Percentiles rank a stretch among this genome's conserved stretches.
These are phyloP conservation scores for Eutrigla gurnardus DNA, from an alignment of 2,797 vertebrate species.

Conservation along the genomic window DNA sequence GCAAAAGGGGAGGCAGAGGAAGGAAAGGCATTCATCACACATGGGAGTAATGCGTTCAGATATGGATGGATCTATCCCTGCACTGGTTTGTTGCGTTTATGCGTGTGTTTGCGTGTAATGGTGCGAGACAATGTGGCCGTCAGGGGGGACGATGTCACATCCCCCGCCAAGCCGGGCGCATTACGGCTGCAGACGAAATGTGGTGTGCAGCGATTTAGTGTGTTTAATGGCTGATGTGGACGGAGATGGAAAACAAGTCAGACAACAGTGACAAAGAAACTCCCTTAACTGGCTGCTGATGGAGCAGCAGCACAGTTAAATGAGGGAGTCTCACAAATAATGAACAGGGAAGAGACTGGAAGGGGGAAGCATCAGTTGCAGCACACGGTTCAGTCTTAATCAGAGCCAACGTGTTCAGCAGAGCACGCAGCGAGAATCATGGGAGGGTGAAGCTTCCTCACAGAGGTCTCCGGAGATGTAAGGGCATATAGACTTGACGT, in stretches of 20 bases:
- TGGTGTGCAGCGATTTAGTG: slow-evolving; percentile 32
- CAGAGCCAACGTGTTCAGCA: neutral
- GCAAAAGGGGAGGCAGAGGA: slow-evolving; percentile 14
- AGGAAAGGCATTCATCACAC: slow-evolving; percentile 42
- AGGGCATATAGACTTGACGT: neutral
- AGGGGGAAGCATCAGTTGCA: neutral
- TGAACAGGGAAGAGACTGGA: neutral
- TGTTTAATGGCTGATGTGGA: slow-evolving; percentile 39
- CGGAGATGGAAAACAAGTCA: neutral
- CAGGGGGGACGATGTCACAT: slow-evolving; percentile 41
- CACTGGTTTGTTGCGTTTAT: slow-evolving; percentile 24
- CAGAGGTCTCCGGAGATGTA: slow-evolving; percentile 1
- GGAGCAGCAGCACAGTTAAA: slow-evolving; percentile 32
- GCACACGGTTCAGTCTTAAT: slow-evolving; percentile 10
- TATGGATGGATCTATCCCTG: slow-evolving; percentile 28
- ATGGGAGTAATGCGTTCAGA: slow-evolving; percentile 46
- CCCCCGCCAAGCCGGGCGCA: slow-evolving; percentile 41
- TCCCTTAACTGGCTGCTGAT: neutral
- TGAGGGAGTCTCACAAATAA: slow-evolving; percentile 17
- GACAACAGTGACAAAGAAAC: neutral
- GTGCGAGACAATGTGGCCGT: slow-evolving; percentile 33
- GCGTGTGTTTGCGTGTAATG: slow-evolving; percentile 38
- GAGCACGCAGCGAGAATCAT: slow-evolving; percentile 1
- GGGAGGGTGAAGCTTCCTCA: neutral
- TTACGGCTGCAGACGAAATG: slow-evolving; percentile 47